A percentile compares a stretch with the other conserved stretches of the same genome.
These are phyloP conservation scores for Halocynthia roretzi DNA, from an alignment of 23 tunicate species.

Conservation along the genomic window DNA sequence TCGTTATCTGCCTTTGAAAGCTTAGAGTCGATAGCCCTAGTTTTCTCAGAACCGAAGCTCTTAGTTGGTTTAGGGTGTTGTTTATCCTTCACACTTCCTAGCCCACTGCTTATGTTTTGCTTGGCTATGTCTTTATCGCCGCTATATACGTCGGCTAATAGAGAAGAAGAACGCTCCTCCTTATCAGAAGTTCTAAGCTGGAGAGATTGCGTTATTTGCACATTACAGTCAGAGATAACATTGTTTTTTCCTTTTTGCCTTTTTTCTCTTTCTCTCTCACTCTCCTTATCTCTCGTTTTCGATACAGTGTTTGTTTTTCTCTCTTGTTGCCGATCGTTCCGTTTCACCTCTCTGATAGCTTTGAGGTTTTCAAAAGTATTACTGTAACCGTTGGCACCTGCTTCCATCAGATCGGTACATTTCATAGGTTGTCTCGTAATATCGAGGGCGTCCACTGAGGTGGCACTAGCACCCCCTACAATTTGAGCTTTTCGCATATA, in stretches of 20 bases:
- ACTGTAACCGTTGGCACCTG: too few relatives aligned
- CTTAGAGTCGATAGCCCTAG: too few relatives aligned
- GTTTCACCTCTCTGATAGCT: too few relatives aligned
- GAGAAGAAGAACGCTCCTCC: not conserved
- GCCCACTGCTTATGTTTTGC: conserved; percentile 12
- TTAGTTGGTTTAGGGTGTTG: not conserved
- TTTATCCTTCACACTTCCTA: conserved; percentile 8
- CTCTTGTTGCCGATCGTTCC: not conserved
- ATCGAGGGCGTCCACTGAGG: not conserved
- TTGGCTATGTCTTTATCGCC: not conserved
- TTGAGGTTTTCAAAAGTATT: too few relatives aligned
- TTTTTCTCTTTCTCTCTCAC: not conserved
- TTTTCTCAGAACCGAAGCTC: too few relatives aligned
- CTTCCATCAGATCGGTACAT: too few relatives aligned
- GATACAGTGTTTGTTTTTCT: not conserved
- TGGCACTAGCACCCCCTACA: not conserved
- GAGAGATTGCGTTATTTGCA: conserved; percentile 1
- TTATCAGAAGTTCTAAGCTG: conserved; percentile 5
- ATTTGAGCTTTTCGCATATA: conserved; percentile 3
- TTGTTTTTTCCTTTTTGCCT: not conserved
- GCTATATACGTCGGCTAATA: not conserved
- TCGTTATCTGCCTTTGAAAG: too few relatives aligned
- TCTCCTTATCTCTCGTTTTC: conserved; percentile 14
- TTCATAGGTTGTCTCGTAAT: too few relatives aligned
- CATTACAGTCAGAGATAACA: not conserved